Base-by-base conservation (phyloP, 2,113 vertebrate genomes). In the Hirundichthys speculiger region DNA sequence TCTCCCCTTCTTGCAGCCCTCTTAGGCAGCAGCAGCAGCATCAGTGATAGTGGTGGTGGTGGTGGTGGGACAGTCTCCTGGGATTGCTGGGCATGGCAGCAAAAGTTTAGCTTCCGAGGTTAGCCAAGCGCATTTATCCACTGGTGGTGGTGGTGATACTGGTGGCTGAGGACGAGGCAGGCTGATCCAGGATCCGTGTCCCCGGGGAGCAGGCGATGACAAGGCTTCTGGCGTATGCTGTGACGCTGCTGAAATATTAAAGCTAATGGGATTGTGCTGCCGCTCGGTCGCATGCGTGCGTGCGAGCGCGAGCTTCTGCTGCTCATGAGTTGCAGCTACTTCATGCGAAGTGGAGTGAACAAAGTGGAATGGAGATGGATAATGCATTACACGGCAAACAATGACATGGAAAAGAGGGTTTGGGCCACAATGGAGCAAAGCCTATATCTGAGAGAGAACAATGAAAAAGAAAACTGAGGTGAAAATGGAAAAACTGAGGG, bases 211-310 rank as follows among this genome's bases (percentile, higher is more conserved):
- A 34, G 74, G 63, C 68, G 57, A 65, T 77, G 87, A 89, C 86
- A 79, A 83, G 86, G 77, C 83, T 61, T 7, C 67, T 49, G 75
- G 84, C 69, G 45, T 74, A 62, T 16, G 60, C 69, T 75, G 69
- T 79, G 85, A 81, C 58, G 77, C 83, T 72, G 48, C 74, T 89
- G 83, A 90, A 90, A 88, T 87, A 86, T 90, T 89, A 83, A 89
- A 79, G 86, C 81, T 86, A 90, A 89, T 88, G 86, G 85, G 85
- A 78, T 56, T 27, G 57, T 22, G 45, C 65, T 16, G 15, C 67
- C 0, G 62, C 52, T 1, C 52, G 64, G 38, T 34, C 9, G 59
- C 56, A 40, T 62, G 34, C 49, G 61, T 22, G 52, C 14, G 30
- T 39, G 73, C 47, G 20, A 12, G 64, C 5, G 48, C 47, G 66